Evolutionary conservation across 2,797 vertebrate species (phyloP).

Genomic region (Poeciliopsis infans): DNA sequence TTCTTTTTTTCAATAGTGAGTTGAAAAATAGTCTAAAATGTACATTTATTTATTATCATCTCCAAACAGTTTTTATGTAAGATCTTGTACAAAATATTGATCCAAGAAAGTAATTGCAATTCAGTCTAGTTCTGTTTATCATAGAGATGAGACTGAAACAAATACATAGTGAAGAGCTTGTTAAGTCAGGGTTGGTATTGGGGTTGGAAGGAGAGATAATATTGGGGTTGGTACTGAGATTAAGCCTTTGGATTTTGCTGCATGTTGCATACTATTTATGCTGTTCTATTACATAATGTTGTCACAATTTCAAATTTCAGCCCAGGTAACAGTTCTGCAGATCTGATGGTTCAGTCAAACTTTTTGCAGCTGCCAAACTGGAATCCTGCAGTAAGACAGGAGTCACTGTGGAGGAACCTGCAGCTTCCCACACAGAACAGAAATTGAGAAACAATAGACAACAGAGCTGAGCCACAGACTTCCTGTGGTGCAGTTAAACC

Average conservation of each 20-base stretch:
- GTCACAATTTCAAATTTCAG: slow-evolving; percentile 39
- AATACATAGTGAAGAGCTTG: slow-evolving; percentile 30
- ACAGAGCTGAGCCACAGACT: slow-evolving; percentile 59
- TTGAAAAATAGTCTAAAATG: neutral
- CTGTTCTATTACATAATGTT: slow-evolving; percentile 26
- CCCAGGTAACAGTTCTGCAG: slow-evolving; percentile 43
- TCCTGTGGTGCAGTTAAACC: slow-evolving; percentile 77
- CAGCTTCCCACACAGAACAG: slow-evolving; percentile 65
- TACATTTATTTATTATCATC: neutral
- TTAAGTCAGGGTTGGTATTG: too few relatives aligned
- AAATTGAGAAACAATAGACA: slow-evolving; percentile 71
- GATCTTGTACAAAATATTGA: neutral
- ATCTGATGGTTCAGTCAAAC: slow-evolving; percentile 34
- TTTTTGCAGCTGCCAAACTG: slow-evolving; percentile 14
- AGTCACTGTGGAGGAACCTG: slow-evolving; percentile 52
- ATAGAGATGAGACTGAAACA: slow-evolving; percentile 5
- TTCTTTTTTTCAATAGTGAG: neutral
- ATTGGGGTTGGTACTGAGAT: neutral
- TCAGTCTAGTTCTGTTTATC: slow-evolving; percentile 2
- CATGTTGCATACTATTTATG: slow-evolving; percentile 20
- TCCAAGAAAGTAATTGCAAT: neutral
- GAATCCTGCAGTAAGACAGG: slow-evolving; percentile 38
- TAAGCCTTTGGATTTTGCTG: slow-evolving; percentile 38
- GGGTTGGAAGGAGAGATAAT: too few relatives aligned
- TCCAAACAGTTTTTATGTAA: neutral